Base-by-base conservation (phyloP, 2,888 invertebrate genomes). In the Tanypteryx hageni region DNA sequence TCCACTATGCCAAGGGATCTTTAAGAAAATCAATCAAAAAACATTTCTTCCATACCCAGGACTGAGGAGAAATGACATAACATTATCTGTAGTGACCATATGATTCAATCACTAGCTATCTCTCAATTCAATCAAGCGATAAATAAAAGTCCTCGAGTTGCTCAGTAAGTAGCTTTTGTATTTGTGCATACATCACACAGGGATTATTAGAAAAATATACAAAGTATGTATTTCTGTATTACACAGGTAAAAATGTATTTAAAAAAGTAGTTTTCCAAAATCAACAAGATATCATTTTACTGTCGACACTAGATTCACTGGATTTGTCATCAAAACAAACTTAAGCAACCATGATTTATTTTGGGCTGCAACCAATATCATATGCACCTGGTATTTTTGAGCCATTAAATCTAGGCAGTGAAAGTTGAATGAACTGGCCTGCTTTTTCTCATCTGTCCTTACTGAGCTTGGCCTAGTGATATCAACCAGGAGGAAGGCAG, bases 211-310 rank as follows among this genome's bases (percentile, higher is more conserved):
- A 89, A 89, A 89, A 89, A 89, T 89, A 89, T 61, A 68, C 64
- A 27, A 31, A 58, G 58, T 89, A 64, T 89, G 64, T 61, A 44
- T 61, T 89, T 64, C 64, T 44, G 68, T n/a, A 89, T 31, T n/a
- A 31, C 64, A 89, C 64, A 56, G 22, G 89, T 68, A 44, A 27
- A 86, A n/a, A 64, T 68, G n/a, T 68, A 44, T 64, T 89, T 13
- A 56, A 68, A 89, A 89, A 89, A 89, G 89, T 89, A 89, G 22
- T 89, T 89, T 89, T 16, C 89, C 64, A 89, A 89, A 89, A 64
- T 89, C 68, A 89, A 89, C 89, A 89, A 89, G 61, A 64, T 68
- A 31, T 68, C 18, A 89, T 11, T 27, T 76, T 27, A 27, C 8
- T 76, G 76, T 22, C 57, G 22, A 61, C 61, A 18, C 22, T n/a